phyloP scores from a whole-genome alignment of 2,797 vertebrate species.

The Antrozous pallidus region DNA sequence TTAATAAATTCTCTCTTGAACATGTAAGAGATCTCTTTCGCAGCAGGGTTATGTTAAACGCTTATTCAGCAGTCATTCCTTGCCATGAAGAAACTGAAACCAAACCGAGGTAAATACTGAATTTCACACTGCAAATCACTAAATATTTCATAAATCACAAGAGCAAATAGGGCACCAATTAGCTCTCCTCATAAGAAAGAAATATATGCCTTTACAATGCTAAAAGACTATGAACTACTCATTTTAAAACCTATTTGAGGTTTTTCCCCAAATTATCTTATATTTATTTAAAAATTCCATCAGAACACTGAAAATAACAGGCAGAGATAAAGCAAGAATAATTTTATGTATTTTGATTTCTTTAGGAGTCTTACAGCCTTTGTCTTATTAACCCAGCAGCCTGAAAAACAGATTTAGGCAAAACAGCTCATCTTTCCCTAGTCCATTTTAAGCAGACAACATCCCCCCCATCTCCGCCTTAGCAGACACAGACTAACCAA shows the following conservation, averaged over 20 bases:
- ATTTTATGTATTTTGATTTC: constrained; percentile 61
- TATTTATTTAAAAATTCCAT: constrained; percentile 65
- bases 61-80: constrained; percentile 75
- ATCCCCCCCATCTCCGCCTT: constrained; percentile 72
- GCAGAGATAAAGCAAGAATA: constrained; percentile 58
- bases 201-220: constrained; percentile 3
- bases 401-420: constrained; percentile 84
- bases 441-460: constrained; percentile 84
- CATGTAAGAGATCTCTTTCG: constrained; percentile 61
- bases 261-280: constrained; percentile 52
- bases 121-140: constrained; percentile 60
- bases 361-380: constrained; percentile 80
- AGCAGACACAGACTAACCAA: constrained; percentile 68
- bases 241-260: constrained; percentile 45
- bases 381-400: constrained; percentile 81
- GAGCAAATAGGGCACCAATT: constrained; percentile 18
- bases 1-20: constrained; percentile 63
- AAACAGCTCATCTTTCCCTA: constrained; percentile 81
- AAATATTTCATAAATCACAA: constrained; percentile 73
- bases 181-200: constrained; percentile 56
- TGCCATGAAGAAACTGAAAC: constrained; percentile 69
- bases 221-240: constrained; percentile 46
- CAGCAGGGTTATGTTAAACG: constrained; percentile 72
- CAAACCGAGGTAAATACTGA: constrained; percentile 67
- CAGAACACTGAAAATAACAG: constrained; percentile 60